phyloP scores from a whole-genome alignment of 2,113 vertebrate species.

The Chionomys nivalis region DNA sequence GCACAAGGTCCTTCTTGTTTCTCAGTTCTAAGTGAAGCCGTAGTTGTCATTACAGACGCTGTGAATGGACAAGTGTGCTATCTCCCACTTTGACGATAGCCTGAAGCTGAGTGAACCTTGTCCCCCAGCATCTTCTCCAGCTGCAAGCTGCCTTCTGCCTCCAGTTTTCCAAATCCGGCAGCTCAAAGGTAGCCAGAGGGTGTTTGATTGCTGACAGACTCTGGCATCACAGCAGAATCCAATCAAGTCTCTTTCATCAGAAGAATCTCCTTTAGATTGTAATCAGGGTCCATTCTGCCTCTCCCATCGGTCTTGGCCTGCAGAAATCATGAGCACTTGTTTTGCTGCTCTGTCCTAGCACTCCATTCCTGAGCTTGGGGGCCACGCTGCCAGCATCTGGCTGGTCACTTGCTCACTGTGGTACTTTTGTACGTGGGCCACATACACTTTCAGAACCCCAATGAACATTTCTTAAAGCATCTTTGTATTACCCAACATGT shows the following conservation, averaged over 20 bases:
- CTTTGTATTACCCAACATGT: not conserved
- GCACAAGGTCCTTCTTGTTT: not conserved
- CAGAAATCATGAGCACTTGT: not conserved
- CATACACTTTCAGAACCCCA: not conserved
- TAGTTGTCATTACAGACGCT: not conserved
- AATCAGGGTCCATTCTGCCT: slow-evolving; percentile 75
- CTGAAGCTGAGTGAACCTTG: not conserved
- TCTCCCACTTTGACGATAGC: not conserved
- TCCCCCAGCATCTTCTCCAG: not conserved
- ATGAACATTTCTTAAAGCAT: not conserved
- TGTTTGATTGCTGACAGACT: slow-evolving; percentile 85
- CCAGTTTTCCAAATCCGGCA: slow-evolving; percentile 32
- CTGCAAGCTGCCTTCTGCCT: slow-evolving; percentile 19
- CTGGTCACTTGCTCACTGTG: not conserved
- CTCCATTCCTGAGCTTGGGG: not conserved
- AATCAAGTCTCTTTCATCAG: slow-evolving; percentile 86
- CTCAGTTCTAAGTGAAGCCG: not conserved
- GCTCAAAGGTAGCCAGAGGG: slow-evolving; percentile 60
- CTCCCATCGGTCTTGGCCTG: not conserved
- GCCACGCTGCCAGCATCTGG: not conserved
- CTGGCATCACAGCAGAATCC: slow-evolving; percentile 78
- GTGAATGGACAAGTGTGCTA: not conserved
- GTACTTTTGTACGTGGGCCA: not conserved
- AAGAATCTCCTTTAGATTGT: slow-evolving; percentile 84
- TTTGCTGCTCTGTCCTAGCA: not conserved